These are phyloP conservation scores for Sardinella longiceps DNA, from an alignment of 2,797 vertebrate species.

Conservation along the genomic window DNA sequence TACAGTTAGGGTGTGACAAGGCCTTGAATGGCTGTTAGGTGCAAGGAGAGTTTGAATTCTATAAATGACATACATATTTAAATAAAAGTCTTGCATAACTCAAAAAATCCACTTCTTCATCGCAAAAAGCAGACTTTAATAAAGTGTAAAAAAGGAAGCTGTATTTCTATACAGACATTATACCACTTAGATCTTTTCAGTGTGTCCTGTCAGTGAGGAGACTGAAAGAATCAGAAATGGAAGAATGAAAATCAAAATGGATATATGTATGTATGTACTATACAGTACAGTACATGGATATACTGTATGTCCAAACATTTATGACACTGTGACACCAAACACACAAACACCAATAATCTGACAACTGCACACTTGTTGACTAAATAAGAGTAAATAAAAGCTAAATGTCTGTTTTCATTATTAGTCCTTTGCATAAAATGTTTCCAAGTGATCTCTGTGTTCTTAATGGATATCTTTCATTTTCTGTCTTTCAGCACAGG, in stretches of 20 bases:
- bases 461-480: not conserved
- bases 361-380: not conserved
- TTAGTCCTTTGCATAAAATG: not conserved
- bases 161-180: no score
- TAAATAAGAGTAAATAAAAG: not conserved
- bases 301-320: no score
- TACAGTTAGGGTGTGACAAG: not conserved
- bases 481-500: not conserved
- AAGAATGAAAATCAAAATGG: no score
- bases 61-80: no score
- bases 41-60: not conserved
- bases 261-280: no score
- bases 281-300: no score
- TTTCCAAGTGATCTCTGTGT: conserved; percentile 9
- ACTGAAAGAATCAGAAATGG: no score
- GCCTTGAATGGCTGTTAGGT: not conserved
- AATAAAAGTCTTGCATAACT: no score
- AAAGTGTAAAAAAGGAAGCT: no score
- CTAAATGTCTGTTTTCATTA: not conserved
- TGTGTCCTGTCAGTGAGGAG: not conserved
- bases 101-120: no score
- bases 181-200: not conserved
- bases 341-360: not conserved
- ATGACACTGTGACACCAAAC: no score
- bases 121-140: no score